Base-by-base conservation (phyloP, 2,113 vertebrate genomes). In the Gadus chalcogrammus region DNA sequence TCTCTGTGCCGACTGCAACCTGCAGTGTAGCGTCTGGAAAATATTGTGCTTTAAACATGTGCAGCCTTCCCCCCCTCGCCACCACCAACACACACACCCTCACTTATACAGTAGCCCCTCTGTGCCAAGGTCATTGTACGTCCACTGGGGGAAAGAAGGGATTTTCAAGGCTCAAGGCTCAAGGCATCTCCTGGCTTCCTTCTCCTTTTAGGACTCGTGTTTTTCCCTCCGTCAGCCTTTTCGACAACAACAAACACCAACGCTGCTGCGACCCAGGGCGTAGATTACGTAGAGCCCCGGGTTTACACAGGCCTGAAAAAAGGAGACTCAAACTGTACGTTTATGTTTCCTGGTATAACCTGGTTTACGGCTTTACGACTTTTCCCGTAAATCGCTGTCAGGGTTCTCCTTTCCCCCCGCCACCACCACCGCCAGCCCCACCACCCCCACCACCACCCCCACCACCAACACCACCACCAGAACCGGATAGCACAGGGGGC, bases 331-430 rank as follows among this genome's bases (percentile, higher is more conserved):
- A 85, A 84, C 82, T 87, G 88, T 89, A 84, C 78, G 84, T 85
- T 87, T 75, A 75, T 71, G 72, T 87, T 89, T 90, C 87, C 89
- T 88, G 88, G 85, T 89, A 89, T 75, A 76, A 80, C 84, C 85
- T 81, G 88, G 79, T 84, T 88, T 87, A 84, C 58, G 79, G 81
- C 87, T 89, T 89, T 88, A 88, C 77, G 85, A 79, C 81, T 77
- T 71, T 90, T 90, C 85, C 88, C 67, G 87, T 90, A 90, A 90
- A 81, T 79, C 27, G 74, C 76, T 79, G 84, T 70, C 77, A 76
- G 42, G 42, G 42, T 79, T 58, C 72, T 53, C 61, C 81, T 17
- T 4, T n/a, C n/a, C 55, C 55, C 55, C 55, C 55, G 1, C 55
- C 55, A 48, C 42, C 42, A 48, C 8, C 84, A 67, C 81, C 60